A percentile compares a stretch with the other conserved stretches of the same genome.
These are phyloP conservation scores for Chelidonichthys spinosus DNA, from an alignment of 2,797 vertebrate species.

Conservation along the genomic window DNA sequence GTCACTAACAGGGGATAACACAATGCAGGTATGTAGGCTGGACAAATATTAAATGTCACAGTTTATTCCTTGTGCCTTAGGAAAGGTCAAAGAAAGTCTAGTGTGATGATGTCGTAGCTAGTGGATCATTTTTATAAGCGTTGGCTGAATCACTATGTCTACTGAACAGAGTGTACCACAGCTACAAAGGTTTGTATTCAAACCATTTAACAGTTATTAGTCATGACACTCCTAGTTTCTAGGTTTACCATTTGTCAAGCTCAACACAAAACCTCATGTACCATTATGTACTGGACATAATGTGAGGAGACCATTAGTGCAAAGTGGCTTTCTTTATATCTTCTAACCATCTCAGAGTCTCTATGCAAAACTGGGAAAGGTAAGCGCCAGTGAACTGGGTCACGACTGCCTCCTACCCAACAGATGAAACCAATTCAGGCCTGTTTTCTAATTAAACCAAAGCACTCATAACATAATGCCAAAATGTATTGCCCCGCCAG, in stretches of 20 bases:
- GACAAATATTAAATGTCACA: background rate
- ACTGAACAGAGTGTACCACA: constrained; percentile 1
- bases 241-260: background rate
- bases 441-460: constrained; percentile 54
- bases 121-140: constrained; percentile 11
- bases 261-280: background rate
- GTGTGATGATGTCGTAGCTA: background rate
- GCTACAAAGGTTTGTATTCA: constrained; percentile 24
- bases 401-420: constrained; percentile 58
- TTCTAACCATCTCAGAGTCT: constrained; percentile 5
- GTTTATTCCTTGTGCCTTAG: constrained; percentile 6
- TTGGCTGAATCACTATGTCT: constrained; percentile 17
- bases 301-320: background rate
- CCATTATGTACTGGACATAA: background rate
- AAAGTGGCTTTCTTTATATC: constrained; percentile 19
- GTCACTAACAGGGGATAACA: background rate
- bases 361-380: constrained; percentile 27
- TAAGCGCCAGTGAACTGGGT: constrained; percentile 48
- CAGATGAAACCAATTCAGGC: constrained; percentile 46
- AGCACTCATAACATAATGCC: constrained; percentile 25
- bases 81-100: background rate
- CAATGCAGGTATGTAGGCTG: background rate
- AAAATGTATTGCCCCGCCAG: constrained; percentile 18
- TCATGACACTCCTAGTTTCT: constrained; percentile 10
- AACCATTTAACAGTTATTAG: constrained; percentile 14